Percentiles rank a stretch among this genome's conserved stretches.
phyloP scores from a whole-genome alignment of 2,113 vertebrate genomes.

The Fulica atra region DNA sequence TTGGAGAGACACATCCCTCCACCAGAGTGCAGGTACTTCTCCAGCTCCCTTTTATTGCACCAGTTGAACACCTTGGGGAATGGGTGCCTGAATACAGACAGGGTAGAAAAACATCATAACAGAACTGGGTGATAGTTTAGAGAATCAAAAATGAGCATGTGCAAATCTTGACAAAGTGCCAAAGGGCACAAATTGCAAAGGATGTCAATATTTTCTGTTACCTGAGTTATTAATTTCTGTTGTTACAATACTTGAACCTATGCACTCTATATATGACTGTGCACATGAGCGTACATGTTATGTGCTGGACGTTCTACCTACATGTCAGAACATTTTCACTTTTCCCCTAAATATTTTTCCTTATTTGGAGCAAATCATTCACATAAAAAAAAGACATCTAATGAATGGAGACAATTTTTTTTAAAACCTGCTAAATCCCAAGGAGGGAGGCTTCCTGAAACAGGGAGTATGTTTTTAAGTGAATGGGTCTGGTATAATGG shows the following conservation, averaged over 20 bases:
- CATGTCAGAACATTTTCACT: background rate
- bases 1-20: constrained; percentile 98
- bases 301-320: background rate
- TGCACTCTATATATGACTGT: background rate
- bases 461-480: background rate
- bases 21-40: constrained; percentile 89
- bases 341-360: background rate
- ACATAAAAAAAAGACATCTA: background rate
- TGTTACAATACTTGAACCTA: background rate
- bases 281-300: background rate
- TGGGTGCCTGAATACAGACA: constrained; percentile 79
- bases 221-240: background rate
- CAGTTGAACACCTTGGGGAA: constrained; percentile 92
- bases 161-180: background rate
- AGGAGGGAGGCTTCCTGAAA: background rate
- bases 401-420: background rate
- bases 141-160: background rate
- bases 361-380: background rate
- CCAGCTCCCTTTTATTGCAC: constrained; percentile 89
- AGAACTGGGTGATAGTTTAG: background rate
- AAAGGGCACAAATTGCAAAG: background rate
- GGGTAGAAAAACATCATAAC: background rate
- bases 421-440: background rate
- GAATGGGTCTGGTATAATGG: rapidly evolving
- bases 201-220: background rate